A percentile compares a stretch with the other conserved stretches of the same genome.
Evolutionary conservation across 1,140 invertebrate genomes (phyloP).

Genomic region (Calliphora vicina): DNA sequence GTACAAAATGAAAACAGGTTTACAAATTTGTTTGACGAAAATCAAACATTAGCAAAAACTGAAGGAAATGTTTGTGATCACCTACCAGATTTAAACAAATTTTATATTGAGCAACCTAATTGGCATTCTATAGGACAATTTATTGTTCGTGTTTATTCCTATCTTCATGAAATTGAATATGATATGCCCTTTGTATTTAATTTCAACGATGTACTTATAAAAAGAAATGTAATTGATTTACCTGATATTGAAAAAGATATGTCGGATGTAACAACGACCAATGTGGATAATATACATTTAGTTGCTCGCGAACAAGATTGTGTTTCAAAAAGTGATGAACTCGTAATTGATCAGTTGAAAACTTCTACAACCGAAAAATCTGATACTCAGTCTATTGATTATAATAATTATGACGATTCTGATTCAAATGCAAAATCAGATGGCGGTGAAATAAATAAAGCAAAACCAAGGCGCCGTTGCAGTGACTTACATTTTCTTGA

Average conservation of each 20-base stretch:
- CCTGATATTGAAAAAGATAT: too few relatives aligned
- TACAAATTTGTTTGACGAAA: neutral
- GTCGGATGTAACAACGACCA: too few relatives aligned
- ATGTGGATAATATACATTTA: too few relatives aligned
- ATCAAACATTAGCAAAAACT: neutral
- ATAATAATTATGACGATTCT: slow-evolving; percentile 13
- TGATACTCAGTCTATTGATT: neutral
- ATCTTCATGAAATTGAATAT: slow-evolving; percentile 35
- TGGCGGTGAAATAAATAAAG: slow-evolving; percentile 61
- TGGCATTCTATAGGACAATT: slow-evolving; percentile 42
- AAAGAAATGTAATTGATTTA: neutral
- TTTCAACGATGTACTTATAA: slow-evolving; percentile 33
- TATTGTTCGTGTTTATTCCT: slow-evolving; percentile 33
- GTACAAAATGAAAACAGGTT: neutral
- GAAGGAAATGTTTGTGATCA: neutral
- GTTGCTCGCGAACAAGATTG: too few relatives aligned
- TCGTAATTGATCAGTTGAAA: neutral
- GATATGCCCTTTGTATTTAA: slow-evolving; percentile 16
- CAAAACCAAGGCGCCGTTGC: slow-evolving; percentile 70
- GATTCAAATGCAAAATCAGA: slow-evolving; percentile 35
- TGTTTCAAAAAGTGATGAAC: neutral
- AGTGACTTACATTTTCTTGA: slow-evolving; percentile 74
- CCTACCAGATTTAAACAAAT: slow-evolving; percentile 33
- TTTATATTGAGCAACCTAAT: slow-evolving; percentile 36
- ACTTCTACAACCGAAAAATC: neutral